Evolutionary conservation across 2,797 vertebrate species (phyloP).

Genomic region (Tapirus indicus): DNA sequence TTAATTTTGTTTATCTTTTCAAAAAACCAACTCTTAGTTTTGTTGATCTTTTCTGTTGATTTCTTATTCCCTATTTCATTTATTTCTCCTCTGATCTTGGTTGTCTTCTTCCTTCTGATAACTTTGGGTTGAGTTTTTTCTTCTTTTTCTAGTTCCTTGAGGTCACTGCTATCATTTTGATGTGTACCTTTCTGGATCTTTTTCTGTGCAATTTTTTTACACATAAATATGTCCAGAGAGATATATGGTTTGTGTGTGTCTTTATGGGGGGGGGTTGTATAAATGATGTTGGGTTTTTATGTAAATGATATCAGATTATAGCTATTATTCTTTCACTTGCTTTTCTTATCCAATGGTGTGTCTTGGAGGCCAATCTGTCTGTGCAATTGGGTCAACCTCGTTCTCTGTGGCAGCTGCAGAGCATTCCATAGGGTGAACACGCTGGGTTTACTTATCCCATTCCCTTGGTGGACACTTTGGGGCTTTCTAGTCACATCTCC

Average conservation of each 20-base stretch:
- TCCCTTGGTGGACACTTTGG: neutral
- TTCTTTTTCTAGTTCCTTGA: neutral
- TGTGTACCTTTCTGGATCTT: neutral
- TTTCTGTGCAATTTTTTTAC: too few relatives aligned
- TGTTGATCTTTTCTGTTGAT: neutral
- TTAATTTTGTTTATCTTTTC: neutral
- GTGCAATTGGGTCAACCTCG: rapidly evolving
- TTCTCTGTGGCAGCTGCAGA: neutral
- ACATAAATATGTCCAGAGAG: neutral
- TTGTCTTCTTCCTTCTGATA: neutral
- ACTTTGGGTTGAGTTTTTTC: neutral
- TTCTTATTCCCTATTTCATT: neutral
- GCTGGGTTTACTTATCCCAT: neutral
- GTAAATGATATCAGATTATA: too few relatives aligned
- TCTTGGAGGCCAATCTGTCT: neutral
- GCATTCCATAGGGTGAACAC: too few relatives aligned
- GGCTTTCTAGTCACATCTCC: neutral
- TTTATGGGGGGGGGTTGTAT: too few relatives aligned
- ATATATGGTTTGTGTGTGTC: rapidly evolving
- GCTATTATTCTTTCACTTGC: neutral
- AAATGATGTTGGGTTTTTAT: neutral
- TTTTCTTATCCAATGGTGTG: neutral
- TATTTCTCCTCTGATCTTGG: neutral
- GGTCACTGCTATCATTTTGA: neutral
- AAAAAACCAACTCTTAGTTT: neutral